Base-by-base conservation (phyloP, 2,888 invertebrate species). In the Amiota minor region DNA sequence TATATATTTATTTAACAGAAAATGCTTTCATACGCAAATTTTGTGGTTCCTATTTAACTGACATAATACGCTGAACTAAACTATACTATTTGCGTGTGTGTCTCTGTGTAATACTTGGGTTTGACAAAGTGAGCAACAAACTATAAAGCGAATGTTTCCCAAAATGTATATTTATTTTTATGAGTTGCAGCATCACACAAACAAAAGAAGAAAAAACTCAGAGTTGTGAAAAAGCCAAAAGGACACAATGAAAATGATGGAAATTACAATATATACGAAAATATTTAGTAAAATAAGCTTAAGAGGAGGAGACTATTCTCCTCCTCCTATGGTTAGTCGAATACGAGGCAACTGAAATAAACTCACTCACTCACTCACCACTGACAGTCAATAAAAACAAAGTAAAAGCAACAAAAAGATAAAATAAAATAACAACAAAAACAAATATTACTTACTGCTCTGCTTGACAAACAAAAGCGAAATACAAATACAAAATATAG, bases 111-210 rank as follows among this genome's bases (percentile, higher is more conserved):
- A 35, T 6, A 8, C 35, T 35, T 35, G 35, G 35, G 35, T 35
- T 35, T 35, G 6, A 35, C 35, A 35, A 35, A 35, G 35, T 35
- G 35, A 35, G 35, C 35, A 35, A 35, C 35, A 35, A 35, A 35
- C 35, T 35, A 64, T 59, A 14, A 68, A 68, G 67, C 50, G 35
- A 68, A 68, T 68, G 67, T 68, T 50, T 68, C 67, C 67, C 67
- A 68, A 68, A 68, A 46, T 68, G 67, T 50, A n/a, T 53, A 68
- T 68, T 68, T 68, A 53, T 68, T 68, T 68, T 68, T 68, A 68
- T 68, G 67, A 23, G 23, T 35, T 62, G 4, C 20, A 59, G 12
- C 62, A 62, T 62, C 14, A n/a, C 35, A 23, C 23, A 23, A 1
- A 23, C 1, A 23, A 35, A 35, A 35, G 0, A 35, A 35, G 6